Conservation (phyloP, 1,140 invertebrate species). For the Himalopsyche phryganea region DNA sequence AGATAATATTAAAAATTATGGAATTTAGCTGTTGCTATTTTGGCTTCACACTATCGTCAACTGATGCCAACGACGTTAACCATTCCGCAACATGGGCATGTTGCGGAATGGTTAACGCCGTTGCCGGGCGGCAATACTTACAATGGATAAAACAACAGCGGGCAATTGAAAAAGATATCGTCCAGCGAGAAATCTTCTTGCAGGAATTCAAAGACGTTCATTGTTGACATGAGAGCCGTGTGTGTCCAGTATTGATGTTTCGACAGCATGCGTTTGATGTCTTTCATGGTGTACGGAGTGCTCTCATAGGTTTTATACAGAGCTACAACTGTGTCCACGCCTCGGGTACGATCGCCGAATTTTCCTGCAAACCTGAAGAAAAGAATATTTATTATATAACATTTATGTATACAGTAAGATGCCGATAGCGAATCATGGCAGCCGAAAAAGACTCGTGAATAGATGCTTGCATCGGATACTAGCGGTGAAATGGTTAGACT, state of each 20-base stretch:
- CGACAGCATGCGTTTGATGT: slow-evolving; percentile 36
- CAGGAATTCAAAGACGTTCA: slow-evolving; percentile 51
- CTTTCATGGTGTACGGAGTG: slow-evolving; percentile 38
- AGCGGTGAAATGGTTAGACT: not conserved
- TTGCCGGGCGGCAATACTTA: slow-evolving; percentile 36
- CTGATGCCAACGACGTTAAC: too few species aligned
- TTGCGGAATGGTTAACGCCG: too few species aligned
- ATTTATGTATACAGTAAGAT: too few species aligned
- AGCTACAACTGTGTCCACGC: slow-evolving; percentile 51
- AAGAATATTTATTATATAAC: not conserved
- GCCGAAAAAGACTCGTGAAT: not conserved
- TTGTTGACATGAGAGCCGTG: slow-evolving; percentile 50
- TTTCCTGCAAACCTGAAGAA: slow-evolving; percentile 50
- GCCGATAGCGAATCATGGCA: too few species aligned
- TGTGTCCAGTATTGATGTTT: slow-evolving; percentile 58
- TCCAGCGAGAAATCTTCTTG: slow-evolving; percentile 44
- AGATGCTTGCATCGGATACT: not conserved
- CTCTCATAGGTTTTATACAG: slow-evolving; percentile 36
- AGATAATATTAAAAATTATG: too few species aligned
- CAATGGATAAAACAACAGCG: slow-evolving; percentile 56
- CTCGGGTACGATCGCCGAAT: slow-evolving; percentile 55
- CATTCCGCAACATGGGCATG: too few species aligned
- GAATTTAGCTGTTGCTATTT: too few species aligned
- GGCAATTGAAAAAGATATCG: slow-evolving; percentile 53
- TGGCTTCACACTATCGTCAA: too few species aligned